Base-by-base conservation (phyloP, 2,113 vertebrate genomes). In the Brevimyrus niger region DNA sequence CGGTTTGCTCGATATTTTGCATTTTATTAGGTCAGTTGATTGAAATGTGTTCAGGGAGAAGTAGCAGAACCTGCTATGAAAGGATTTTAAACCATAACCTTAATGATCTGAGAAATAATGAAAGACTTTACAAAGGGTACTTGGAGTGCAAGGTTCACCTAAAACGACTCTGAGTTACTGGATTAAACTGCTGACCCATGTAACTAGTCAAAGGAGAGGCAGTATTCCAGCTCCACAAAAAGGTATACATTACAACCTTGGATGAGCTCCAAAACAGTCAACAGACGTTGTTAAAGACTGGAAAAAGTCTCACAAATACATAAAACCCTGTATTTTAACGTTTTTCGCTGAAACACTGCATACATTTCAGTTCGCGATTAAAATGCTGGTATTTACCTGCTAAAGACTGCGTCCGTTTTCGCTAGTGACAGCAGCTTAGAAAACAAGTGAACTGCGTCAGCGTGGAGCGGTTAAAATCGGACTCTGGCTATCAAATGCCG, bases 181-280 rank as follows among this genome's bases (percentile, higher is more conserved):
- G 87, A 46, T 88, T 65, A 88, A 73, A 31, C 61, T 73, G 87
- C 42, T 31, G 87, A 9, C 61, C 44, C 87, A 69, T 6, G 87
- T 31, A 58, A 88, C 58, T 69, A 51, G 82, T n/a, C 46, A 27
- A 46, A 84, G 23, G 42, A 42, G 82, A 47, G 23, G 21, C 23
- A 9, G 47, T 11, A 46, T 46, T 42, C 46, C 44, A 44, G 82
- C 82, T 27, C 10, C 23, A 48, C 17, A 19, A 85, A 23, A 31
- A 69, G 2, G n/a, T 31, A 85, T 21, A 48, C 10, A 48, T 48
- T 85, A 47, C 42, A 85, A 13, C 46, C 46, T 21, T 38, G 15
- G 3, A 35, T 80, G 38, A 80, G 31, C 31, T 19, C 73, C 31
- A 17, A 80, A 19, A 42, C 35, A 80, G 1, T 42, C 73, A 19